Conservation (phyloP, 2,888 invertebrate genomes). For the Empis livida region DNA sequence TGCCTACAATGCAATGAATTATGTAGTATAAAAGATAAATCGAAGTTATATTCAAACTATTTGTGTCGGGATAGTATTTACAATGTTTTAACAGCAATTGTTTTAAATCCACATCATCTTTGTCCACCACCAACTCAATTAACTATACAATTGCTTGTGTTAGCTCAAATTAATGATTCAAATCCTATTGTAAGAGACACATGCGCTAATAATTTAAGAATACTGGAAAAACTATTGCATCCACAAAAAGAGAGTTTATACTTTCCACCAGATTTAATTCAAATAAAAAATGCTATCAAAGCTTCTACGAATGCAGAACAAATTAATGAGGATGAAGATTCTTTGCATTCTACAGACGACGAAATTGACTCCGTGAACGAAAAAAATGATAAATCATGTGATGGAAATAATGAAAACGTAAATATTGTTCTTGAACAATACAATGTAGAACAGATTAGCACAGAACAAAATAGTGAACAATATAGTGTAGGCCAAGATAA, state of each 20-base stretch:
- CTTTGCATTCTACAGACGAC: slow-evolving; percentile 10
- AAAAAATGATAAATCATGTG: background rate
- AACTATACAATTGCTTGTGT: slow-evolving; percentile 15
- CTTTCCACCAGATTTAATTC: slow-evolving; percentile 18
- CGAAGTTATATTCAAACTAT: slow-evolving; percentile 15
- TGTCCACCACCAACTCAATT: slow-evolving; percentile 24
- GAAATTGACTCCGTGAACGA: too few relatives aligned
- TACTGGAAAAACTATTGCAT: slow-evolving; percentile 22
- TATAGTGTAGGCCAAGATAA: too few relatives aligned
- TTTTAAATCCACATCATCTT: slow-evolving; percentile 18
- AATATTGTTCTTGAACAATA: slow-evolving; percentile 8
- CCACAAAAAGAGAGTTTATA: slow-evolving; percentile 23
- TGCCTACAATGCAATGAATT: slow-evolving; percentile 8
- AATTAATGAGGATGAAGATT: too few relatives aligned
- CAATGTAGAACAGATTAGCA: too few relatives aligned
- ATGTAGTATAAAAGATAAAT: too few relatives aligned
- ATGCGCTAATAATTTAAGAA: slow-evolving; percentile 15
- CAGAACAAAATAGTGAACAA: too few relatives aligned
- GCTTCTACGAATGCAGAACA: background rate
- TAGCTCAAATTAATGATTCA: slow-evolving; percentile 17
- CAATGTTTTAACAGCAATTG: slow-evolving; percentile 14
- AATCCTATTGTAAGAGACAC: slow-evolving; percentile 13
- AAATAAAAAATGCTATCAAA: slow-evolving; percentile 17
- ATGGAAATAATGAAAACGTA: background rate
- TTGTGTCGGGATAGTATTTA: slow-evolving; percentile 19